These are phyloP conservation scores for Capromys pilorides DNA, from an alignment of 2,797 vertebrate genomes.

Conservation along the genomic window DNA sequence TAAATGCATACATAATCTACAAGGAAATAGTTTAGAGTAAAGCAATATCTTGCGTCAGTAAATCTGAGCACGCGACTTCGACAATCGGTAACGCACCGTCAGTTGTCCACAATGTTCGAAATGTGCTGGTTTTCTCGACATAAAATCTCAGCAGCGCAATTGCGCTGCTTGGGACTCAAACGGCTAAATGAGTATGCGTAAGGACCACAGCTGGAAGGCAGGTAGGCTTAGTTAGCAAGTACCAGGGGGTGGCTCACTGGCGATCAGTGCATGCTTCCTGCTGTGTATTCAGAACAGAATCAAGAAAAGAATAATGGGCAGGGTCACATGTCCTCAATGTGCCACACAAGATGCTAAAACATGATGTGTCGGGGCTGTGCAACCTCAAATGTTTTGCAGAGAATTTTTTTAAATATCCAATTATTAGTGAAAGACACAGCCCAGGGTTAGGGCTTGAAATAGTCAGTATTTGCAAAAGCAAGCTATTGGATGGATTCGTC, in stretches of 20 bases:
- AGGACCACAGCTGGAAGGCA: background rate
- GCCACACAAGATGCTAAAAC: constrained; percentile 43
- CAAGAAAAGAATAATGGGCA: background rate
- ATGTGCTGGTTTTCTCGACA: too few species aligned
- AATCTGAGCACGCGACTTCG: too few species aligned
- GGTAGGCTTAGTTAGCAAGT: constrained; percentile 34
- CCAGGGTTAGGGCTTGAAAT: background rate
- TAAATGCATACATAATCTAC: too few species aligned
- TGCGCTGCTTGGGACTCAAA: too few species aligned
- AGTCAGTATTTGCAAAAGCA: constrained; percentile 12
- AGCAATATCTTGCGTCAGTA: too few species aligned
- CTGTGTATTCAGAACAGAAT: constrained; percentile 29
- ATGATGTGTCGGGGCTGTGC: background rate
- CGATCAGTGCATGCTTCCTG: background rate
- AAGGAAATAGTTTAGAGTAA: too few species aligned
- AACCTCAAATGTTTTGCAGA: background rate
- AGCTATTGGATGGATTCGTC: background rate
- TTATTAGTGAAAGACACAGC: background rate
- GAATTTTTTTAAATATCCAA: constrained; percentile 36
- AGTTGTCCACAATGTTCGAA: too few species aligned
- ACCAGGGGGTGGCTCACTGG: background rate
- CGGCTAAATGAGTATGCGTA: background rate
- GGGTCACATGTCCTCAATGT: background rate
- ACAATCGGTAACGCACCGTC: too few species aligned
- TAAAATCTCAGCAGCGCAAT: too few species aligned